Conservation (phyloP, 2,113 vertebrate genomes). For the Struthio camelus region DNA sequence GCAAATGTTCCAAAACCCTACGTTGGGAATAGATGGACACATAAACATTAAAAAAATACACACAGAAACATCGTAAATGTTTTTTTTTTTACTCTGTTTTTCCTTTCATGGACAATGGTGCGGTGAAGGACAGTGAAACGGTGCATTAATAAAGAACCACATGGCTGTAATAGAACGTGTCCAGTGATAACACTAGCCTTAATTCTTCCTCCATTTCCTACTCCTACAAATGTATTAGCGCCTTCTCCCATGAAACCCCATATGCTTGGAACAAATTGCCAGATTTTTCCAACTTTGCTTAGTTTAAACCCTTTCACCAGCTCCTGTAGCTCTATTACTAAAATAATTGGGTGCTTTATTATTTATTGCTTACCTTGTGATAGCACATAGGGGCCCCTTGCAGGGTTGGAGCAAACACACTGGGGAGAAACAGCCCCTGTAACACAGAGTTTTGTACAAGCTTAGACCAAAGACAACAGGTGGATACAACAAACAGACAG, state of each 20-base stretch:
- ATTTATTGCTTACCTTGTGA: not conserved
- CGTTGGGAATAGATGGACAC: not conserved
- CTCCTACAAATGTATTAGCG: not conserved
- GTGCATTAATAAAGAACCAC: not conserved
- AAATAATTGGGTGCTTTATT: not conserved
- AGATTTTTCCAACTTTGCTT: not conserved
- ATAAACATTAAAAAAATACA: not conserved
- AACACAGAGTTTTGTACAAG: not conserved
- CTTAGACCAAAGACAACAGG: slow-evolving; percentile 51
- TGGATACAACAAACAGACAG: slow-evolving; percentile 18
- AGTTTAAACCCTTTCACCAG: not conserved
- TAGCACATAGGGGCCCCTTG: rapidly evolving
- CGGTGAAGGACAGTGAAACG: not conserved
- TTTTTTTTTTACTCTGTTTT: not conserved
- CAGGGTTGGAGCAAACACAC: not conserved
- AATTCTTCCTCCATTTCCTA: not conserved
- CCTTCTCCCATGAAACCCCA: not conserved
- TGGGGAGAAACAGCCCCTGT: not conserved
- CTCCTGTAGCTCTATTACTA: not conserved
- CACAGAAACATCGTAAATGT: not conserved
- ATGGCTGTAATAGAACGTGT: not conserved
- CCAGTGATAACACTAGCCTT: not conserved
- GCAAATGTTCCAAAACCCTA: not conserved
- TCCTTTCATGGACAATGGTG: not conserved
- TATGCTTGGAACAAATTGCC: not conserved